These are phyloP conservation scores for Platysternon megacephalum DNA, from an alignment of 2,113 vertebrate genomes.

Conservation along the genomic window DNA sequence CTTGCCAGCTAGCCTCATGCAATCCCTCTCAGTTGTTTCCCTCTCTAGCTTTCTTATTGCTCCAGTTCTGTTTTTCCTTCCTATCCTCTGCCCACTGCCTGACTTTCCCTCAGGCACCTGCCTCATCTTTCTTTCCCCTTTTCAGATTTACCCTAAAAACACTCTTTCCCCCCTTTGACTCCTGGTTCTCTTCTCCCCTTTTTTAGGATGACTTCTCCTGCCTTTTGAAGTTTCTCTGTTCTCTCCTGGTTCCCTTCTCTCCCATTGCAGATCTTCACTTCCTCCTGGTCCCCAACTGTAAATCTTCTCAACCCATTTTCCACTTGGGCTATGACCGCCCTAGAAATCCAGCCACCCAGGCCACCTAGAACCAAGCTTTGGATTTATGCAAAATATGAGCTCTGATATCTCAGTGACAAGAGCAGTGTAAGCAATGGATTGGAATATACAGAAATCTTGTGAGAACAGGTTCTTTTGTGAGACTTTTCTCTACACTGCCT, in stretches of 20 bases:
- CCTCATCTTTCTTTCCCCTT: neutral
- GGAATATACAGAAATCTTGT: neutral
- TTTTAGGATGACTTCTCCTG: neutral
- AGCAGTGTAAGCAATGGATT: neutral
- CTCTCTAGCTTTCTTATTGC: neutral
- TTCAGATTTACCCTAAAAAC: neutral
- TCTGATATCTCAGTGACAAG: neutral
- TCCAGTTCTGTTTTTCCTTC: neutral
- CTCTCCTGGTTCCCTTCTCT: neutral
- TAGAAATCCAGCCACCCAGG: neutral
- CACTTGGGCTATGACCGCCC: neutral
- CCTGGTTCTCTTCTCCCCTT: neutral
- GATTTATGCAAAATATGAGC: neutral
- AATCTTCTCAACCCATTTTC: neutral
- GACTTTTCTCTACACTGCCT: neutral
- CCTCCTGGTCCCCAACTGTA: neutral
- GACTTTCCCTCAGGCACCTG: neutral
- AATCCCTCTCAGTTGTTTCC: neutral
- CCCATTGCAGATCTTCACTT: neutral
- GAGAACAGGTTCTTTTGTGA: neutral
- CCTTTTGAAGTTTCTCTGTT: fast-evolving
- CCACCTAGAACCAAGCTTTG: neutral
- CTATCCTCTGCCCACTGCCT: neutral
- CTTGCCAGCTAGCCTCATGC: neutral
- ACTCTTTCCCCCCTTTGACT: neutral